Percentiles rank a stretch among this genome's conserved stretches.
Evolutionary conservation across 2,888 invertebrate species (phyloP).

Genomic region (Thecocarcelia acutangulata): DNA sequence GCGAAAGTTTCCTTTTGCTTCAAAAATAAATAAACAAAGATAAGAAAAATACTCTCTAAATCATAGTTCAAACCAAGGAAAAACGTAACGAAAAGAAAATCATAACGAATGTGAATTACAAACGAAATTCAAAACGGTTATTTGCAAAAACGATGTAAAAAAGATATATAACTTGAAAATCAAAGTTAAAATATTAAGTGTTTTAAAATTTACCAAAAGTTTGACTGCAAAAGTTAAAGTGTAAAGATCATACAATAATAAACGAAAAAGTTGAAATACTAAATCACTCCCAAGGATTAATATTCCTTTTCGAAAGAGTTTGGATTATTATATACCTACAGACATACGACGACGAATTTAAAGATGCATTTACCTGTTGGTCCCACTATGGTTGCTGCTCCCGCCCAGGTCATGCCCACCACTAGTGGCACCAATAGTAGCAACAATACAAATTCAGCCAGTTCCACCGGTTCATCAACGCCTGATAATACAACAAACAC

Average conservation of each 20-base stretch:
- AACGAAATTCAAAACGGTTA: conserved; percentile 21
- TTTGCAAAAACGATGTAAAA: conserved; percentile 22
- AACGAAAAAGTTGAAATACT: conserved; percentile 12
- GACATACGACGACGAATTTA: conserved; percentile 63
- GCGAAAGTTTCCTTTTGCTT: conserved; percentile 41
- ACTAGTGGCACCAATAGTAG: conserved; percentile 60
- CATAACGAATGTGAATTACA: neutral
- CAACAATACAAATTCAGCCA: conserved; percentile 71
- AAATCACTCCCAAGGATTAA: conserved; percentile 20
- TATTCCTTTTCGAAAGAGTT: neutral
- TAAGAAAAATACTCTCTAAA: neutral
- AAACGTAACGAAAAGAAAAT: conserved; percentile 17
- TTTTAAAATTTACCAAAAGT: conserved; percentile 33
- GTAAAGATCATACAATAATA: conserved; percentile 26
- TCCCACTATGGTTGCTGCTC: conserved; percentile 79
- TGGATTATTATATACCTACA: conserved; percentile 53
- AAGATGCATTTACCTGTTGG: conserved; percentile 80
- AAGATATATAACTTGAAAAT: conserved; percentile 30
- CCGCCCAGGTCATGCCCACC: conserved; percentile 71
- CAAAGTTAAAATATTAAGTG: too few species aligned
- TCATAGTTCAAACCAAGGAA: too few species aligned
- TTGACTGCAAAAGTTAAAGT: conserved; percentile 34
- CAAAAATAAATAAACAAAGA: neutral
- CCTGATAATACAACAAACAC: conserved; percentile 72
- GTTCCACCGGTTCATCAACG: conserved; percentile 73